Conservation (phyloP, 2,888 invertebrate species). For the Tenthredo scrophulariae region DNA sequence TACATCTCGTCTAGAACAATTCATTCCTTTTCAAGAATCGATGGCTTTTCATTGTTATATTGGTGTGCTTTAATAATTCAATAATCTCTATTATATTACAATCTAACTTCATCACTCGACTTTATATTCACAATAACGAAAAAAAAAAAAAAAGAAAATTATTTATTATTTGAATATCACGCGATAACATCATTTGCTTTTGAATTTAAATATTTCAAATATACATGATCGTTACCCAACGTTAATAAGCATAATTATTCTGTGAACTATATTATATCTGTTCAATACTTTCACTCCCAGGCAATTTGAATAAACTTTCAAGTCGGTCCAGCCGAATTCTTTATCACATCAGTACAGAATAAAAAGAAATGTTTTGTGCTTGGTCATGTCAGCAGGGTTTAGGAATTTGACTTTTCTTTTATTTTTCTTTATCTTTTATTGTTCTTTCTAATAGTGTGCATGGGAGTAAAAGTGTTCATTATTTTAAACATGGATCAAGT, state of each 20-base stretch:
- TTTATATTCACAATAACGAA: neutral
- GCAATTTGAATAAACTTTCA: conserved; percentile 32
- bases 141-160: neutral
- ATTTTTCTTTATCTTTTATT: too few species aligned
- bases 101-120: neutral
- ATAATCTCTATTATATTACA: conserved; percentile 34
- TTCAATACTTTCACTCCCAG: conserved; percentile 39
- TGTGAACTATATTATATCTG: conserved; percentile 20
- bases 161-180: neutral
- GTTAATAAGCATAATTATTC: conserved; percentile 42
- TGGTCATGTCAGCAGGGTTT: conserved; percentile 18
- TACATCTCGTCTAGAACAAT: conserved; percentile 49
- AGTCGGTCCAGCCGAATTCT: neutral
- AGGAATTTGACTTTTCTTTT: neutral
- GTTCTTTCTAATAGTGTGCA: neutral
- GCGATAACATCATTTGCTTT: conserved; percentile 1
- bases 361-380: conserved; percentile 32
- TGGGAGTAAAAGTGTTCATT: conserved; percentile 40
- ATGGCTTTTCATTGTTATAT: conserved; percentile 28
- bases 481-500: conserved; percentile 34
- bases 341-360: conserved; percentile 4
- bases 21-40: conserved; percentile 42
- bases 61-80: conserved; percentile 39
- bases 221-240: conserved; percentile 31
- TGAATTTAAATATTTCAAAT: neutral